These are phyloP conservation scores for Morinoia aosen DNA, from an alignment of 2,888 invertebrate species.

Conservation along the genomic window DNA sequence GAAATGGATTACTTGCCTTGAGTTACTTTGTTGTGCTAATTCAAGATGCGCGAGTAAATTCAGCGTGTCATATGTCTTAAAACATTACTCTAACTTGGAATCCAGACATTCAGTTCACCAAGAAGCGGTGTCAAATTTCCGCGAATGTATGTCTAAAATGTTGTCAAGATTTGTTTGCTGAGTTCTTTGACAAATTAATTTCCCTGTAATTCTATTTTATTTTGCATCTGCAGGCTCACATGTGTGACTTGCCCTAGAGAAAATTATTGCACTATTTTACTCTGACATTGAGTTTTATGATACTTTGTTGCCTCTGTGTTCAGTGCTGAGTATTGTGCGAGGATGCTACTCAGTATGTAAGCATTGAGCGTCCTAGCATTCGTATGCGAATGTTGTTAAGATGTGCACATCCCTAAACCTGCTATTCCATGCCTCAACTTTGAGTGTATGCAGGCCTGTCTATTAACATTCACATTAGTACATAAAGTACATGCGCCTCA, in stretches of 20 bases:
- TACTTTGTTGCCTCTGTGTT: background rate
- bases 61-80: background rate
- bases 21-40: background rate
- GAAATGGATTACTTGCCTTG: background rate
- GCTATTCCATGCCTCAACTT: too few relatives aligned
- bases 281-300: background rate
- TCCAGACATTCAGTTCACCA: background rate
- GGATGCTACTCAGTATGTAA: too few relatives aligned
- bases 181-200: background rate
- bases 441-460: too few relatives aligned
- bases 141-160: background rate
- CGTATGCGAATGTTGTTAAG: too few relatives aligned
- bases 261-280: background rate
- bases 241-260: background rate
- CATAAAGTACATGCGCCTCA: background rate
- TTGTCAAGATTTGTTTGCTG: background rate
- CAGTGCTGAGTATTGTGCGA: background rate
- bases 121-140: background rate
- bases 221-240: background rate
- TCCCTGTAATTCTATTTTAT: background rate
- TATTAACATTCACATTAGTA: background rate
- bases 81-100: background rate
- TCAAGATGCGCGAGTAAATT: background rate
- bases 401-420: too few relatives aligned
- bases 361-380: too few relatives aligned